Evolutionary conservation across 2,113 vertebrate genomes (phyloP), one percentile per base, ranked within the genome.

Genomic region (Calidris pugnax): DNA sequence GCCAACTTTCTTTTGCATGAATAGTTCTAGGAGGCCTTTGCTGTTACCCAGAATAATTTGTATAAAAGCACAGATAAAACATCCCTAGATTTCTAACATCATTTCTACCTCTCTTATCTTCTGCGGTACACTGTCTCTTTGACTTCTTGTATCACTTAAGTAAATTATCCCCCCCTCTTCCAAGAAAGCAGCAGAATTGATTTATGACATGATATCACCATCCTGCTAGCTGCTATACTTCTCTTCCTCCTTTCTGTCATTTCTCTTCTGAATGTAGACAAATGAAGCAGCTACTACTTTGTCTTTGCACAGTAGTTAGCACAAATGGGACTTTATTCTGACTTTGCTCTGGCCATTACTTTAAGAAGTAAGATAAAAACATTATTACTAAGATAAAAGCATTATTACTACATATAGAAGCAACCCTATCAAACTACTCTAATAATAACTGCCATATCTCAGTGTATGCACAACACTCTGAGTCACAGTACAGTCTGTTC

Each of bases 391-490:
- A 37, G 21, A 53, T 60, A 32, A 74, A 78, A 60, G 39, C 12
- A 14, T 45, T 51, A 60, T 33, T 48, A 33, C 30, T 59, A 39
- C 47, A 8, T 35, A 20, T 12, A 35, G 41, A 50, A 62, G 20
- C 47, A 67, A 41, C 39, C 23, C 23, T 67, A 33, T 41, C 74
- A 68, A 62, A 79, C 27, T 27, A 28, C 28, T 59, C 45, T 47
- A 35, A 55, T n/a, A 55, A 17, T 5, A 75, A 26, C n/a, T 14
- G 59, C n/a, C 18, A 3, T 11, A n/a, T 17, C 33, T 51, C 43
- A 28, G 35, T 0, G 9, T 2, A 27, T 0, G 33, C 39, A 24
- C 26, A 50, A 28, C 2, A 18, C 17, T 55, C 26, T 9, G 39
- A 82, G 27, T 50, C 35, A 57, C 62, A 56, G 56, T 23, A 28